Conservation (phyloP, 2,797 vertebrate species). For the Sebastes steindachneri region DNA sequence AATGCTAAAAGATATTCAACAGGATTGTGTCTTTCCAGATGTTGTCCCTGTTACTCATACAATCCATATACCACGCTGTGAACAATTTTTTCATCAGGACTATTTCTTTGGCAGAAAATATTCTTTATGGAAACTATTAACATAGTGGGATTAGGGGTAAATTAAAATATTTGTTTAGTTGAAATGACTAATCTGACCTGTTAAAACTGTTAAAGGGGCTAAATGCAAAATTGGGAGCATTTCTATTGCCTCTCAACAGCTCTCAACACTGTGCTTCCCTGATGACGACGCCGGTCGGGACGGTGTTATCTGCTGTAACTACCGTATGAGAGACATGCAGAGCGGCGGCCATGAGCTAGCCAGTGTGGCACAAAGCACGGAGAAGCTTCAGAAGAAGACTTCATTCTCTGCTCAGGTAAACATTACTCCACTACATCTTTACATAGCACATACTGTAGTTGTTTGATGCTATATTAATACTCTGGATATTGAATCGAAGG, state of each 20-base stretch:
- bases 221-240: neutral
- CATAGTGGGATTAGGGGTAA: neutral
- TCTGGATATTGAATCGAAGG: no score
- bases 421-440: no score
- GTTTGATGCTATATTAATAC: no score
- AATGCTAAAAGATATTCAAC: neutral
- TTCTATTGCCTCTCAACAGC: neutral
- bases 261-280: neutral
- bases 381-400: no score
- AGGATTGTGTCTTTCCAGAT: neutral
- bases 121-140: neutral
- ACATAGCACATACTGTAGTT: no score
- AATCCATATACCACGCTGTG: neutral
- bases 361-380: no score
- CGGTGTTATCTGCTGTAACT: no score
- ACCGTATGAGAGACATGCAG: no score
- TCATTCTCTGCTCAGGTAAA: no score
- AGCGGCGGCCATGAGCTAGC: no score
- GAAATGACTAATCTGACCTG: neutral
- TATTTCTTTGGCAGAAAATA: neutral
- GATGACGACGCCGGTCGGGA: no score
- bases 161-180: neutral
- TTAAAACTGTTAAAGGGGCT: neutral
- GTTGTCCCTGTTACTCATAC: neutral
- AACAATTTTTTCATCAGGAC: neutral